Evolutionary conservation across 1,140 invertebrate genomes (phyloP), one percentile per base, ranked within the genome.

Genomic region (Hyles euphorbiae): DNA sequence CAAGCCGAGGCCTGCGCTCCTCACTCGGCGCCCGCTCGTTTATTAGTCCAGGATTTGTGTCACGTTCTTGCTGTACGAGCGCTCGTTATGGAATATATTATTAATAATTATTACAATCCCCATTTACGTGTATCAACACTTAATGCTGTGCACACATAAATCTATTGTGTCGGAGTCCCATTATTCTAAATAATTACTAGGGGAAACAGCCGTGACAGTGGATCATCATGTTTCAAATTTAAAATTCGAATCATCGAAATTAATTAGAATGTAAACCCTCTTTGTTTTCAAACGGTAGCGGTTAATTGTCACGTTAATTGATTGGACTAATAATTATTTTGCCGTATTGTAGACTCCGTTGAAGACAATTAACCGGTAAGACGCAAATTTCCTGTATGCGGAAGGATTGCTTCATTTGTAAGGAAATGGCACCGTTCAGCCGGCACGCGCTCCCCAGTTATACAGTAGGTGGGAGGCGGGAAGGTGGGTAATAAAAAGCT

Each of bases 401-500:
- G 44, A 60, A 63, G 53, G 49, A 68, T 66, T 54, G 63, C 68
- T 72, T 72, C 69, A 76, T 76, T 78, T 78, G 71, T 67, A 75
- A 73, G 63, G 61, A 67, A 67, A 69, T 61, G 64, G 60, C 58
- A 33, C 67, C 63, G 49, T 56, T 60, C 50, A 58, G 51, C 50
- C 58, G 51, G 48, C 57, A 49, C 46, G 54, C 40, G 47, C 40
- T 46, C 60, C 51, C 47, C 46, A 22, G 11, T 36, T 48, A 50
- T 50, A 50, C 10, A 6, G 52, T 11, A 44, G 52, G 53, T 56
- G 57, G 52, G 40, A 56, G 58, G 54, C 50, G 66, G 61, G 60
- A 74, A 66, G 54, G 52, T 60, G 68, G 67, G 75, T 81, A 82
- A 84, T 81, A 83, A 81, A 85, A 81, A 65, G 70, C 77, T 76